Conservation (phyloP, 2,797 vertebrate species). For the Semotilus atromaculatus region DNA sequence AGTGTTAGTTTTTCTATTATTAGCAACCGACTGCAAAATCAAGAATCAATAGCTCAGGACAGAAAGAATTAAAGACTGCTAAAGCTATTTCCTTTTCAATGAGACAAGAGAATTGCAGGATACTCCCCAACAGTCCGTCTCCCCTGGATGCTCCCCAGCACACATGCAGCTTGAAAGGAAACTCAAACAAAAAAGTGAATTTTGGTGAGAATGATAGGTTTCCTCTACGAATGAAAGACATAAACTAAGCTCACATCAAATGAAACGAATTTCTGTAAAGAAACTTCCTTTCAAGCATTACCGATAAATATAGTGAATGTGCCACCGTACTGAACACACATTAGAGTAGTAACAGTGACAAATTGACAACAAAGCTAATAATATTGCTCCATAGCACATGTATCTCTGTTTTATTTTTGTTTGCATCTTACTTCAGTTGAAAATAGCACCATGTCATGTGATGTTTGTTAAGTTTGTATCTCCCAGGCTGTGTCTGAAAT, state of each 20-base stretch:
- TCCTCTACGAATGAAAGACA: background rate
- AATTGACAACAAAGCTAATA: background rate
- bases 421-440: background rate
- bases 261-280: background rate
- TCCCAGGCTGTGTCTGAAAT: background rate
- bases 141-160: slow-evolving; percentile 46
- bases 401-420: background rate
- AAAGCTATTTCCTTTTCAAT: slow-evolving; percentile 39
- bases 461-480: background rate
- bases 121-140: slow-evolving; percentile 53
- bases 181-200: slow-evolving; percentile 1
- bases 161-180: slow-evolving; percentile 18
- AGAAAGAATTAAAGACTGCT: slow-evolving; percentile 43
- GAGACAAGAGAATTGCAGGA: slow-evolving; percentile 37
- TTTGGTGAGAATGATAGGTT: background rate
- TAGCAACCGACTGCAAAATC: slow-evolving; percentile 58
- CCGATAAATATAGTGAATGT: background rate
- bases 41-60: slow-evolving; percentile 65
- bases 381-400: background rate
- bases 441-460: slow-evolving; percentile 4
- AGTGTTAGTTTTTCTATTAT: slow-evolving; percentile 58
- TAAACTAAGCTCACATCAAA: background rate
- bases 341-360: background rate
- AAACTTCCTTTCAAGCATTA: background rate
- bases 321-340: background rate